Evolutionary conservation across 2,797 vertebrate genomes (phyloP), one percentile per base, ranked within the genome.

Genomic region (Acanthurus leucopareius): DNA sequence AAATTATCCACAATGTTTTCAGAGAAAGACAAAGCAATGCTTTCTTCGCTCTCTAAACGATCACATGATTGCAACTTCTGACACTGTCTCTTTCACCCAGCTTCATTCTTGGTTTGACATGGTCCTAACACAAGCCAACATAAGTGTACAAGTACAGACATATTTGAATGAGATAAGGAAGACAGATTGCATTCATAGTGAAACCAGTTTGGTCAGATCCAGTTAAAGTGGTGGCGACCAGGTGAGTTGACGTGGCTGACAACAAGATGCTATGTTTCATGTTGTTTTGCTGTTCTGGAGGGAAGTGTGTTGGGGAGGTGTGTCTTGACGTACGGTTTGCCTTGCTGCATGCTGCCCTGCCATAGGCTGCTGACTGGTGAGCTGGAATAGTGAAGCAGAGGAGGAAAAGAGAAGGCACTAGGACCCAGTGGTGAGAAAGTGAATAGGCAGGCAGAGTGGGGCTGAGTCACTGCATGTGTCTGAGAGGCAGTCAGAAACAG

Each of bases 401-500:
- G 25, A 4, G 1, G 61, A 40, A 22, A 13, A 1, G 1, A 7
- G 74, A 19, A 77, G 94, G 93, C 94, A 89, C 91, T 96, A 96
- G 95, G 95, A 96, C 95, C 95, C 93, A 91, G 94, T 64, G 63
- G 72, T 4, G 60, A 35, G 73, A 25, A 67, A 51, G 78, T 59
- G 86, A 79, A 79, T 44, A 80, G 92, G 93, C 91, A 92, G 93
- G 89, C 90, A 85, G 85, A 91, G 90, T 20, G 88, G 91, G 95
- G 94, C 95, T 96, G 95, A 96, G 94, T 96, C 95, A 96, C 95
- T 93, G 95, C 93, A 94, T 94, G 93, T 94, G 94, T 94, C 92
- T 94, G 92, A 89, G 91, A 89, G 91, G 75, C 91, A 93, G 92
- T 92, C 90, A 93, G 92, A 92, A 87, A 87, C 82, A 88, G 88